Evolutionary conservation across 2,113 vertebrate genomes (phyloP), one percentile per base, ranked within the genome.

Genomic region (Oreochromis aureus): DNA sequence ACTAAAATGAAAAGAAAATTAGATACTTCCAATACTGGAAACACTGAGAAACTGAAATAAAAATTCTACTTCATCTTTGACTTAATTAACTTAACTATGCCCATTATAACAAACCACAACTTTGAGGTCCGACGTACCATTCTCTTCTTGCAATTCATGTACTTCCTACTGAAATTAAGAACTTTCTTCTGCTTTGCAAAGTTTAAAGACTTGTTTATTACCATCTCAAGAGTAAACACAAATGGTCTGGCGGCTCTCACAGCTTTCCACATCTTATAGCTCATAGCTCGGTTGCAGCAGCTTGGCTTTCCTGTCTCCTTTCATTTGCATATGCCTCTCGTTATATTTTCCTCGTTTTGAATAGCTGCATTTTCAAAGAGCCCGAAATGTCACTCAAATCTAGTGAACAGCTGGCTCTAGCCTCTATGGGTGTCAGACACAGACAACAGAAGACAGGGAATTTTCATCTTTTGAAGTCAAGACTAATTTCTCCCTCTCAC

Each of bases 271-370:
- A 87, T 56, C 66, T 71, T 78, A 86, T 27, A 61, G 76, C 66
- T 69, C 80, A 85, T 24, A 59, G 71, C 69, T 71, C 48, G 10
- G 58, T 9, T 66, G 83, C 66, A 55, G 27, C 34, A 36, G 73
- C 84, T 66, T 24, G 2, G n/a, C 66, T 53, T 84, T 85, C 69
- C 89, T 48, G 73, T 59, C 83, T 81, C 19, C 4, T 84, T 46
- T 88, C 66, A 93, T 95, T 93, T 93, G 85, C 90, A 89, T 90
- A 56, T 56, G 63, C 51, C 81, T 87, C 53, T 91, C 34, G 41
- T 91, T 85, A 61, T 5, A 85, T 85, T 88, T 89, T 86, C 69
- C 86, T 83, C 41, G 59, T 82, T 93, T 58, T 92, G 56, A 92
- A 88, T 66, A 19, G 58, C 87, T 80, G 80, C 80, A 13, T 59